Base-by-base conservation (phyloP, 2,888 invertebrate genomes). In the Lapara coniferarum region DNA sequence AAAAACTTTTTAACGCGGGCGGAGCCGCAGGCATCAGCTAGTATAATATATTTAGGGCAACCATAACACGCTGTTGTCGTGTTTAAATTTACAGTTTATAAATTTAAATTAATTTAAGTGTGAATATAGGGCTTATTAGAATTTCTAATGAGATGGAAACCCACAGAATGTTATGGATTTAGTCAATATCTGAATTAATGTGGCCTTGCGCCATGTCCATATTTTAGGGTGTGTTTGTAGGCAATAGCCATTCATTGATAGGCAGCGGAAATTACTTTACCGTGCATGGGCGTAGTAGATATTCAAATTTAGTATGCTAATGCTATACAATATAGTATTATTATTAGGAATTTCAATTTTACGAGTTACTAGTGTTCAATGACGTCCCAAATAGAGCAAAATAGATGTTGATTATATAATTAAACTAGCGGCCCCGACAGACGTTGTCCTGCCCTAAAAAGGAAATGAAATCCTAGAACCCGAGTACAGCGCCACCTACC, bases 201-300 rank as follows among this genome's bases (percentile, higher is more conserved):
- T 63, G 19, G 49, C 19, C 49, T 59, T 59, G 59, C 49, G 63
- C 19, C 19, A 49, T 63, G 46, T 63, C 63, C 63, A 63, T 49
- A 63, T 63, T 63, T 63, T 63, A 63, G 49, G 63, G 63, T 49
- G 63, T 63, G 63, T 58, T 37, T 37, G 56, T 59, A 63, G 59
- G 46, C 59, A 46, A 63, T 63, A 49, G 19, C 63, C 46, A 63
- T 63, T 63, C 63, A 49, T 63, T 63, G 63, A 63, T 63, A 63
- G 49, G 63, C 49, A 63, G 19, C 63, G 63, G 63, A 63, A 49
- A 63, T 49, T 63, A 63, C 63, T 49, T 63, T 63, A 63, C 19
- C 63, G 49, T 19, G 63, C 63, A 49, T 49, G 49, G 63, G 63
- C 63, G 63, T 63, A 63, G 63, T 63, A 57, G 37, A 57, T 57